phyloP scores from a whole-genome alignment of 2,113 vertebrate species.

The Rhagologus leucostigma region DNA sequence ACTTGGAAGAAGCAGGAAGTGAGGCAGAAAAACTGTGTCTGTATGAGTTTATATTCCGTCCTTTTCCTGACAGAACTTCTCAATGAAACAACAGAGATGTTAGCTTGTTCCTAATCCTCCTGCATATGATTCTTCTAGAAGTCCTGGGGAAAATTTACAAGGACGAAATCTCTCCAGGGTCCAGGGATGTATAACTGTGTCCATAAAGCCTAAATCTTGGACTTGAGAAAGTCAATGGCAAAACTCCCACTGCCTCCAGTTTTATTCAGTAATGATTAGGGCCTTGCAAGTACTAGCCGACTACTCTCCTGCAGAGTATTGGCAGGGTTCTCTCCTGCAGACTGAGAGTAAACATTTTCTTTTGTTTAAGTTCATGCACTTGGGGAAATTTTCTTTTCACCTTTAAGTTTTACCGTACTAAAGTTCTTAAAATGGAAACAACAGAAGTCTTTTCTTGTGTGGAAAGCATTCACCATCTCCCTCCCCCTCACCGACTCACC shows the following conservation, averaged over 20 bases:
- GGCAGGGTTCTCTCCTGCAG: background rate
- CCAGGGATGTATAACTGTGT: background rate
- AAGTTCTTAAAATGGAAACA: background rate
- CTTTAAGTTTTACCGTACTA: background rate
- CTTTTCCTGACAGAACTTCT: background rate
- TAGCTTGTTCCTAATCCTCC: background rate
- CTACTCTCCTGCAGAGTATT: background rate
- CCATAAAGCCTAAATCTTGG: background rate
- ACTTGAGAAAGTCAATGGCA: background rate
- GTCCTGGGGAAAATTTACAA: background rate
- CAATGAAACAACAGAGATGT: background rate
- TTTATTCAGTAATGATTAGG: background rate
- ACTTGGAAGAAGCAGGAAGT: background rate
- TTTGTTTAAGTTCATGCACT: background rate
- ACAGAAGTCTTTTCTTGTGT: background rate
- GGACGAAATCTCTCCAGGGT: background rate
- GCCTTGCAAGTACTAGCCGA: background rate
- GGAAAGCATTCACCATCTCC: background rate
- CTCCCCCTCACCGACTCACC: fast-evolving
- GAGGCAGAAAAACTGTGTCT: background rate
- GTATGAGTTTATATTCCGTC: background rate
- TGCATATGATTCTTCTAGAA: background rate
- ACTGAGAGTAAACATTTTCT: background rate
- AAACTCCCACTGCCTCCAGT: background rate
- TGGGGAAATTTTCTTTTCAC: background rate